Evolutionary conservation across 2,797 vertebrate genomes (phyloP), one percentile per base, ranked within the genome.

Genomic region (Pseudochromis fuscus): DNA sequence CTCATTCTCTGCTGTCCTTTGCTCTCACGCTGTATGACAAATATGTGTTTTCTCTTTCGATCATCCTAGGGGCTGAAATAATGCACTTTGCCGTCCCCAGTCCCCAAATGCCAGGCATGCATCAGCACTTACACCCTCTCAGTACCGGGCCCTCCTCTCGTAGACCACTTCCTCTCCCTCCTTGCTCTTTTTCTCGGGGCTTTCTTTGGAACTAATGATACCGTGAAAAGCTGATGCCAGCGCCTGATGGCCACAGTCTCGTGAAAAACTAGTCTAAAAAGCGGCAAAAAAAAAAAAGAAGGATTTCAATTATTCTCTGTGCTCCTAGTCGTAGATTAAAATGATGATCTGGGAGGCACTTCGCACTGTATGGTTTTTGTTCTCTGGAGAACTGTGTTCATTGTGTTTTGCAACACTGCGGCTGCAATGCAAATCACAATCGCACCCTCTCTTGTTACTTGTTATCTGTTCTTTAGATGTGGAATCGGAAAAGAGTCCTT

Each of bases 31-130:
- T 68, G 50, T 64, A 76, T 83, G 82, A 91, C 72, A 89, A 90
- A 91, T 90, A 82, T 87, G 67, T 86, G 80, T 91, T 89, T 87
- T 81, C 69, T 72, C 67, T 78, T 67, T 87, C 76, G 21, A 80
- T 86, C 85, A 82, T 89, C 82, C 73, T 62, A 19, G 75, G 63
- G 81, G 77, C 75, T 81, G 77, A 87, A 89, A 83, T 82, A 83
- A 90, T 79, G 71, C 78, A 84, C 83, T 87, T 77, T 70, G 75
- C 77, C 62, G 45, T 85, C 76, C 56, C 75, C 25, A 37, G 62
- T 79, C 75, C 53, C 81, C 65, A 74, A 88, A 88, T 77, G 73
- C 72, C 67, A 82, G 60, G 60, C 85, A 85, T 80, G 79, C 77
- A 81, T 89, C 88, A 85, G 73, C 82, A 86, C 87, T 88, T 85